Base-by-base conservation (phyloP, 2,113 vertebrate genomes). In the Falco punctatus region DNA sequence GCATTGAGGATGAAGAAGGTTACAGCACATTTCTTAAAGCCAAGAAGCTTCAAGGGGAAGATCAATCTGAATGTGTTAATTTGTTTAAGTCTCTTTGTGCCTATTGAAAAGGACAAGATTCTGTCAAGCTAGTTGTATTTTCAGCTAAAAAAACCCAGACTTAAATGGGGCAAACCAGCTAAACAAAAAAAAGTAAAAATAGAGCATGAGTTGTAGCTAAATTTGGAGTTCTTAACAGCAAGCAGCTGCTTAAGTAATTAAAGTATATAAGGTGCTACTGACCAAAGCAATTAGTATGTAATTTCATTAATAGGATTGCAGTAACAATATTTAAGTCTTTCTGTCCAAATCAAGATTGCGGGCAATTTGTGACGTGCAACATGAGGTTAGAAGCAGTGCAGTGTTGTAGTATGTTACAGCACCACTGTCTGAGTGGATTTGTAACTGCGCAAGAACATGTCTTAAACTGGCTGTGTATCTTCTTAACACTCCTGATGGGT, bases 251-350 rank as follows among this genome's bases (percentile, higher is more conserved):
- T 92, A 91, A 90, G 74, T 94, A 95, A 81, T 89, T 94, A 75
- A 94, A 69, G 46, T 75, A 19, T 89, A 24, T 58, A 86, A 92
- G 88, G 84, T 95, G 59, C 73, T 94, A 54, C 81, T 95, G 92
- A 92, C 84, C 94, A 86, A 88, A 95, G 84, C 84, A 95, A 94
- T 96, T 94, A 94, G 84, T 92, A 70, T 81, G 62, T 94, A 83
- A 94, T 97, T 97, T 94, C 62, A 77, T 83, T 92, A 97, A 96
- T 87, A 80, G 70, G 52, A 91, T 94, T 82, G 77, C 84, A 92
- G 59, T 81, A 92, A 94, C 89, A 94, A 86, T 81, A 92, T 96
- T 94, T 80, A 90, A 94, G 73, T 92, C 33, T 97, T 94, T 97
- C 66, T 94, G 79, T 92, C 84, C 95, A 91, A 96, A 88, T 97